A percentile compares a stretch with the other conserved stretches of the same genome.
These are phyloP conservation scores for Drosophila athabasca DNA, from an alignment of 1,140 invertebrate genomes.

Conservation along the genomic window DNA sequence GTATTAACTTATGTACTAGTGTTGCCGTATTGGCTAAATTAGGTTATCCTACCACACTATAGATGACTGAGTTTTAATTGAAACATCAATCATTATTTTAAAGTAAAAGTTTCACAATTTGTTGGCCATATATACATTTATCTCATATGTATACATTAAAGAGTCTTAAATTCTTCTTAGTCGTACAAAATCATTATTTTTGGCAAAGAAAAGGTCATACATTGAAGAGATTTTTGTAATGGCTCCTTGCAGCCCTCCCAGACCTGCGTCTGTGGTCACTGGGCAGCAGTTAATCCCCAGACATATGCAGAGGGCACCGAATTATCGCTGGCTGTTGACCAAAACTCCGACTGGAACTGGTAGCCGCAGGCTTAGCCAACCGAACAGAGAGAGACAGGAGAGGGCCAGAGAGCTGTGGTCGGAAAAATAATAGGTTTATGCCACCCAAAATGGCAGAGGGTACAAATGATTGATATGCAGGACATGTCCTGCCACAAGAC, in stretches of 20 bases:
- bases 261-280: conserved; percentile 35
- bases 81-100: too few relatives aligned
- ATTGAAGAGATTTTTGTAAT: conserved; percentile 44
- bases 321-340: conserved; percentile 43
- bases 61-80: too few relatives aligned
- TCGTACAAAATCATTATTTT: neutral
- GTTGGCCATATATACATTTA: too few relatives aligned
- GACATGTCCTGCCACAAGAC: conserved; percentile 55
- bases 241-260: conserved; percentile 25
- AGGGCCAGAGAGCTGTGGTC: conserved; percentile 40
- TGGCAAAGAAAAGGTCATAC: conserved; percentile 36
- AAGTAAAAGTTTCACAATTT: too few relatives aligned
- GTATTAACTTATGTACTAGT: too few relatives aligned
- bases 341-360: conserved; percentile 34
- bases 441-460: conserved; percentile 39
- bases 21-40: too few relatives aligned
- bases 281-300: conserved; percentile 39
- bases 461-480: conserved; percentile 72
- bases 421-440: conserved; percentile 74
- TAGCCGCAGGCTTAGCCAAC: conserved; percentile 27
- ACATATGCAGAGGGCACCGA: conserved; percentile 24
- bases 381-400: neutral
- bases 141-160: too few relatives aligned
- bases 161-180: too few relatives aligned
- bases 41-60: too few relatives aligned